Conservation (phyloP, 1,140 invertebrate genomes). For the Drosophila tristis region DNA sequence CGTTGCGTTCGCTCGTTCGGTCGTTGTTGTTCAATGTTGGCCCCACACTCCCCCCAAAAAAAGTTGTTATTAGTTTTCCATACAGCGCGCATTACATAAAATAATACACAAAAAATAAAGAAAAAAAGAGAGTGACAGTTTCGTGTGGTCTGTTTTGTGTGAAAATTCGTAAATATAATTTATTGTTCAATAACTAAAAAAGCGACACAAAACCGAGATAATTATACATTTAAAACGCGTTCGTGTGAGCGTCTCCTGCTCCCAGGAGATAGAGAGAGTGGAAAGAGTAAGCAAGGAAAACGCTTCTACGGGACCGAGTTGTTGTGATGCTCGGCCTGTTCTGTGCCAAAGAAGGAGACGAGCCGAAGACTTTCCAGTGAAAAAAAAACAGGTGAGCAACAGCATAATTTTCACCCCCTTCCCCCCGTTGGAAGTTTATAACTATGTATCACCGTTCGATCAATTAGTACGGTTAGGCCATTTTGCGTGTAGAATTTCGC, state of each 20-base stretch:
- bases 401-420: constrained; percentile 8
- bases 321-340: constrained; percentile 17
- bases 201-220: constrained; percentile 29
- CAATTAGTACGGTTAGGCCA: constrained; percentile 56
- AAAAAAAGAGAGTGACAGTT: constrained; percentile 12
- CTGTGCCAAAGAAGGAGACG: too few relatives aligned
- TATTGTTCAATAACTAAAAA: constrained; percentile 61
- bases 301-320: constrained; percentile 72
- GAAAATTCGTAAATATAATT: constrained; percentile 61
- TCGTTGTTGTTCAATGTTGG: constrained; percentile 32
- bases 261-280: constrained; percentile 15
- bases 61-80: constrained; percentile 34
- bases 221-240: constrained; percentile 15
- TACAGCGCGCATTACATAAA: constrained; percentile 59
- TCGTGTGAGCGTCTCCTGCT: constrained; percentile 27
- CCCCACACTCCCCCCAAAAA: constrained; percentile 13
- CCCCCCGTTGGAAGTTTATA: constrained; percentile 12
- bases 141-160: constrained; percentile 8
- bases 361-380: too few relatives aligned
- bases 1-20: constrained; percentile 45
- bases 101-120: constrained; percentile 19
- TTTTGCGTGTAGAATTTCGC: constrained; percentile 71
- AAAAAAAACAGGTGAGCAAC: constrained; percentile 38
- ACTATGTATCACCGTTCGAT: constrained; percentile 39
- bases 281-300: constrained; percentile 48